These are phyloP conservation scores for Sula dactylatra DNA, from an alignment of 2,113 vertebrate genomes.

Conservation along the genomic window DNA sequence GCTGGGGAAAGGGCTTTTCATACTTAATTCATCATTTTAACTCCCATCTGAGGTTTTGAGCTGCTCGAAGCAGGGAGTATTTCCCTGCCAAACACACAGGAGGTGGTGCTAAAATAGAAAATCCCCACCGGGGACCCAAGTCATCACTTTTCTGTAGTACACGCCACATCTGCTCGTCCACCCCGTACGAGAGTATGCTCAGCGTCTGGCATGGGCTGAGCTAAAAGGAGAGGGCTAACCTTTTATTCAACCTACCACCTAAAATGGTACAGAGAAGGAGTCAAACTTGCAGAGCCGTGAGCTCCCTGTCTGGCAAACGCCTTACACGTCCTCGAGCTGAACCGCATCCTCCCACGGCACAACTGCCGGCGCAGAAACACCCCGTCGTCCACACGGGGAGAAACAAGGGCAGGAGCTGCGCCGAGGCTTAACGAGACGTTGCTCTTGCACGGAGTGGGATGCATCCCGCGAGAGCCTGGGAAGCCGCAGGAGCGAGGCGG, in stretches of 20 bases:
- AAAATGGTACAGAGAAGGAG: neutral
- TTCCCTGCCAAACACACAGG: neutral
- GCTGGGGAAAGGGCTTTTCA: neutral
- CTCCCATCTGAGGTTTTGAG: neutral
- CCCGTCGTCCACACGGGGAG: accelerated
- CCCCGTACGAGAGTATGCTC: accelerated
- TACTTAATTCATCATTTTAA: neutral
- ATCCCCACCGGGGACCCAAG: neutral
- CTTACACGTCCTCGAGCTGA: neutral
- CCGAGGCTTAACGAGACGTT: accelerated
- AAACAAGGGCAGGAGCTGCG: neutral
- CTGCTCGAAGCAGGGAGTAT: neutral
- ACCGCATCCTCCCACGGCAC: neutral
- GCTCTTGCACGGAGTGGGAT: accelerated
- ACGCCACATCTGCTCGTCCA: neutral
- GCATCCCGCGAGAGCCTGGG: neutral
- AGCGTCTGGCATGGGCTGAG: neutral
- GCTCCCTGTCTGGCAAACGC: neutral
- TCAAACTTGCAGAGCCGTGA: accelerated
- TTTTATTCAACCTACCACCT: too few species aligned
- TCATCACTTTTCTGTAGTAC: neutral
- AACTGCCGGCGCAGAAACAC: neutral
- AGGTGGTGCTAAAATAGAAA: neutral
- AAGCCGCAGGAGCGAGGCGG: neutral
- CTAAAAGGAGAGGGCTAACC: neutral